These are phyloP conservation scores for Hydractinia echinata DNA, from an alignment of 30 jellyfish, hydroid and myxozoan genomes.

Conservation along the genomic window DNA sequence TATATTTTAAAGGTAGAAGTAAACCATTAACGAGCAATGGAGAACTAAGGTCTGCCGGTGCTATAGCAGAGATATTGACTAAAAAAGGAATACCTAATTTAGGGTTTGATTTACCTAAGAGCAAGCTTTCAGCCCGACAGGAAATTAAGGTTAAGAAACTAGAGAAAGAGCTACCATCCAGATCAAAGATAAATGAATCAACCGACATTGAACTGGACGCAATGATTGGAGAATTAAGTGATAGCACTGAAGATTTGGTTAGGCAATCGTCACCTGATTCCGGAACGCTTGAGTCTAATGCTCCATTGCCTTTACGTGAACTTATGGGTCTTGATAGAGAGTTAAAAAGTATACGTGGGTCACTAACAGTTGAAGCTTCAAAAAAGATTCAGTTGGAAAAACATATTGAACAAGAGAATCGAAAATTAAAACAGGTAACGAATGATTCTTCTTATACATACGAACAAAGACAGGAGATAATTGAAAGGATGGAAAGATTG, in stretches of 20 bases:
- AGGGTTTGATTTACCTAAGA: slow-evolving; percentile 7
- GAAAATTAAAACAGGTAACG: too few relatives aligned
- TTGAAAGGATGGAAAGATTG: too few relatives aligned
- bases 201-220: background rate
- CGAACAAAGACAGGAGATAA: too few relatives aligned
- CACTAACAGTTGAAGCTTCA: background rate
- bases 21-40: background rate
- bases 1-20: background rate
- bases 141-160: background rate
- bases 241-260: background rate
- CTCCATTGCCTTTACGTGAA: slow-evolving; percentile 1
- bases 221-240: background rate
- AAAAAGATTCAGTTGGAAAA: background rate
- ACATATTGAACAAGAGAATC: too few relatives aligned
- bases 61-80: background rate
- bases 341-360: background rate
- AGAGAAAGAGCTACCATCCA: background rate
- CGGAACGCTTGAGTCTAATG: background rate
- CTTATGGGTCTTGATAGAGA: background rate
- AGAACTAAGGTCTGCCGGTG: background rate
- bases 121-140: background rate
- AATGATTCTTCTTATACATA: too few relatives aligned
- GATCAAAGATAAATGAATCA: background rate
- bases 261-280: background rate
- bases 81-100: background rate